These are phyloP conservation scores for Vicugna pacos DNA, from an alignment of 2,113 vertebrate genomes.

Conservation along the genomic window DNA sequence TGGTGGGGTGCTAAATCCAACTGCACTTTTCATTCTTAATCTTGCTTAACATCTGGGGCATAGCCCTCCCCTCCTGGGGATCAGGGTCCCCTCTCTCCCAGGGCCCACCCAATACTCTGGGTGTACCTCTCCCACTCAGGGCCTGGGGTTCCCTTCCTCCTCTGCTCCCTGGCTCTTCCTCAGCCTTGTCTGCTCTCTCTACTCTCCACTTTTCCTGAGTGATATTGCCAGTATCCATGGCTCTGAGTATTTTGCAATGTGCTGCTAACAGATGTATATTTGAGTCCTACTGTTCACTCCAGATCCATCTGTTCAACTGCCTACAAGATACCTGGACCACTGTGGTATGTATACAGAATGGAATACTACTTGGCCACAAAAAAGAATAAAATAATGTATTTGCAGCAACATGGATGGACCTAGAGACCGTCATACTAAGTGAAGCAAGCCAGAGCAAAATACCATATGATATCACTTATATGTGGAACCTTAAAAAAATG, in stretches of 20 bases:
- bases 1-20: background rate
- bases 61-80: background rate
- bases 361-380: too few relatives aligned
- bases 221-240: background rate
- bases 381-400: too few relatives aligned
- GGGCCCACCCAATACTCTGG: background rate
- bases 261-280: background rate
- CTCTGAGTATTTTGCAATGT: conserved; percentile 12
- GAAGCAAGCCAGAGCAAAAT: too few relatives aligned
- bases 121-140: background rate
- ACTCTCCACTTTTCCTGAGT: background rate
- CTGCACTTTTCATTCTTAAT: background rate
- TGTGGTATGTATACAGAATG: too few relatives aligned
- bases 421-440: too few relatives aligned
- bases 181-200: background rate
- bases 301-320: background rate
- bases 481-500: too few relatives aligned
- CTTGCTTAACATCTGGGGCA: background rate
- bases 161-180: background rate
- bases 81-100: background rate
- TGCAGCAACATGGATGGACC: too few relatives aligned
- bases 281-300: background rate
- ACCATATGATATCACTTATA: too few relatives aligned
- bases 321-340: background rate
- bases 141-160: background rate